Evolutionary conservation across 2,113 vertebrate genomes (phyloP).

Genomic region (Miniopterus natalensis): DNA sequence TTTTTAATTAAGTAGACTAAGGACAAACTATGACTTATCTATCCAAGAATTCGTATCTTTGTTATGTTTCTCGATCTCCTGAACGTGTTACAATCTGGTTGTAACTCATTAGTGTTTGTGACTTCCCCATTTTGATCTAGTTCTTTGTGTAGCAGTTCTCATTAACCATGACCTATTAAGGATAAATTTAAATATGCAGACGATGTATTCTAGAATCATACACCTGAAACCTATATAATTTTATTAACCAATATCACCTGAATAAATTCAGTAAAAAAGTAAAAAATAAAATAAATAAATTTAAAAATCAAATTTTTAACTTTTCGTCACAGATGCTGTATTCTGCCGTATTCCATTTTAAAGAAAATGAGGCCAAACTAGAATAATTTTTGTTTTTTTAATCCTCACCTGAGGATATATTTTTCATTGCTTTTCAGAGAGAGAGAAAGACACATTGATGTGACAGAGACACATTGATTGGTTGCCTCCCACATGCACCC

Average conservation of each 20-base stretch:
- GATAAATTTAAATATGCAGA: not conserved
- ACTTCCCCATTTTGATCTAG: not conserved
- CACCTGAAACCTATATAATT: not conserved
- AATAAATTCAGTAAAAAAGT: not conserved
- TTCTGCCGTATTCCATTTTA: not conserved
- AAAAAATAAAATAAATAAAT: not conserved
- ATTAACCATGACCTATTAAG: not conserved
- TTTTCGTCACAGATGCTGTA: not conserved
- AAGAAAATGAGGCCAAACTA: not conserved
- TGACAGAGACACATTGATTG: too few species aligned
- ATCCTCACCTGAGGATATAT: too few species aligned
- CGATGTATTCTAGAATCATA: not conserved
- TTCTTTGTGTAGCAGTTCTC: not conserved
- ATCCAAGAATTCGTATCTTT: not conserved
- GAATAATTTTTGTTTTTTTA: too few species aligned
- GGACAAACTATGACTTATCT: not conserved
- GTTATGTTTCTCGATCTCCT: not conserved
- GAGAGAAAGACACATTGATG: too few species aligned
- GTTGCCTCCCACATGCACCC: too few species aligned
- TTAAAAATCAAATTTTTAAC: not conserved
- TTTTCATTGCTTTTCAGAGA: too few species aligned
- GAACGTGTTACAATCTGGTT: not conserved
- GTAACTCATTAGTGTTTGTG: not conserved
- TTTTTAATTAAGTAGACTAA: constrained; percentile 9
- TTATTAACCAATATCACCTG: not conserved